phyloP scores from a whole-genome alignment of 2,888 invertebrate genomes.

The Melolontha melolontha region DNA sequence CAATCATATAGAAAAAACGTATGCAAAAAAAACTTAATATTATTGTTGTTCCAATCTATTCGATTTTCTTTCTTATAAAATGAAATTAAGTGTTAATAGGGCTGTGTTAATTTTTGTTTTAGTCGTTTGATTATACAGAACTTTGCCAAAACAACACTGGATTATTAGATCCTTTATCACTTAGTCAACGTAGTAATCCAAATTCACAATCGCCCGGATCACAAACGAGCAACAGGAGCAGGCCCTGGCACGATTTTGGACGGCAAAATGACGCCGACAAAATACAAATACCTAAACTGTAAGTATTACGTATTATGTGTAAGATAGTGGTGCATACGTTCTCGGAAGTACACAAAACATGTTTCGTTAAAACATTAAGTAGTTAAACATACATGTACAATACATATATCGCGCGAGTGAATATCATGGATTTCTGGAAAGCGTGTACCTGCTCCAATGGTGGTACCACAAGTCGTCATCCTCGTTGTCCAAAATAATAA shows the following conservation, averaged over 20 bases:
- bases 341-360: slow-evolving; percentile 28
- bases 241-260: slow-evolving; percentile 95
- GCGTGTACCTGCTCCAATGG: slow-evolving; percentile 24
- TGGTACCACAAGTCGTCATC: slow-evolving; percentile 35
- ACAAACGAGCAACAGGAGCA: slow-evolving; percentile 76
- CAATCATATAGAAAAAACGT: too few relatives aligned
- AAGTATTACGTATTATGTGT: slow-evolving; percentile 68
- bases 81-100: neutral
- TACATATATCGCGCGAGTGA: neutral
- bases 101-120: slow-evolving; percentile 55
- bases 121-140: slow-evolving; percentile 95
- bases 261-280: slow-evolving; percentile 94
- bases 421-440: slow-evolving; percentile 17
- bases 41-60: too few relatives aligned
- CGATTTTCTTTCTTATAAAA: neutral
- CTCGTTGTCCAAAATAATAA: slow-evolving; percentile 11
- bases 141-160: slow-evolving; percentile 75
- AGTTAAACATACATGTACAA: slow-evolving; percentile 11
- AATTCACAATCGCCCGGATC: slow-evolving; percentile 63
- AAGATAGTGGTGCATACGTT: slow-evolving; percentile 6
- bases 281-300: slow-evolving; percentile 98
- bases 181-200: slow-evolving; percentile 61
- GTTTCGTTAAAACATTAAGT: slow-evolving; percentile 31
- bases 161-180: slow-evolving; percentile 62
- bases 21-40: too few relatives aligned